Evolutionary conservation across 2,113 vertebrate species (phyloP), one percentile per base, ranked within the genome.

Genomic region (Hippocampus mohnikei): DNA sequence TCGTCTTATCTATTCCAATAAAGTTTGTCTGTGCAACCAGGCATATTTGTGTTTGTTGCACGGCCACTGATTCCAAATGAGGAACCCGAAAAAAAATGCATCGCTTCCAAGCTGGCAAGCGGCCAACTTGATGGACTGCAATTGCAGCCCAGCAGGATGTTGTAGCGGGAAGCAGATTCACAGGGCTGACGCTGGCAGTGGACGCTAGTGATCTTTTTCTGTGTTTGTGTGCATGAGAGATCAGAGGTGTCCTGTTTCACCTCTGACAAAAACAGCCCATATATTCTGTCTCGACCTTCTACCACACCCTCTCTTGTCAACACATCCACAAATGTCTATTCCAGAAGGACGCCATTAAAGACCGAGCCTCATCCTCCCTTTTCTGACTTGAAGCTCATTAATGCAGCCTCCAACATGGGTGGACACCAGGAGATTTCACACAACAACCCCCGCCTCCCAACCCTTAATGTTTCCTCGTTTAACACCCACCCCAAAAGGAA

Each of bases 331-430:
- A 71, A 23, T 10, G 59, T 80, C 76, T 88, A 92, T 92, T 92
- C 90, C 91, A 87, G 81, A 83, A 79, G 88, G 92, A 90, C 88
- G 85, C 89, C 87, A 91, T 92, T 92, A 91, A 74, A 80, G 84
- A 70, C 77, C 62, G 27, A 52, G 81, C 81, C 85, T 84, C 63
- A 86, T 81, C 77, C 84, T 87, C 70, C 85, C 81, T 84, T 64
- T 41, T 80, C 77, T 85, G 84, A 80, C 87, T 90, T 91, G 87
- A 85, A 83, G 78, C 88, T 90, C 90, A 92, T 93, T 92, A 93
- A 92, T 93, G 91, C 88, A 89, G 82, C 70, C 79, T 81, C 69
- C 75, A 46, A 86, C 85, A 85, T 84, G 83, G 85, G 79, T 77
- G 85, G 88, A 90, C 90, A 88, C 81, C 85, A 66, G 86, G 87